Conservation (phyloP, 2,888 invertebrate species). For the Dynastes maya region DNA sequence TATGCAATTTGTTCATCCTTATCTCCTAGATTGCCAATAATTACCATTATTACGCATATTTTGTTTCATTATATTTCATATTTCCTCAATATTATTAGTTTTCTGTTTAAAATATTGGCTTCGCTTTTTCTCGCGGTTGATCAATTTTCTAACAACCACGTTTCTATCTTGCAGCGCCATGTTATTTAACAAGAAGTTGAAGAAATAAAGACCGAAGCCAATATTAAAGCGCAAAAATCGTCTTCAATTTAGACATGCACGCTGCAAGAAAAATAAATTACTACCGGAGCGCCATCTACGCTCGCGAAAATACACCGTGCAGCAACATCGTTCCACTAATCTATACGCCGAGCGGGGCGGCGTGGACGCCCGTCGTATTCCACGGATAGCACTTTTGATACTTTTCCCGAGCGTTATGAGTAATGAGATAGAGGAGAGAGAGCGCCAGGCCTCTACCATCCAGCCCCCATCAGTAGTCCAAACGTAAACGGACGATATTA, state of each 20-base stretch:
- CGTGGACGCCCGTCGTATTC: slow-evolving; percentile 23
- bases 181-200: not conserved
- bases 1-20: too few relatives aligned
- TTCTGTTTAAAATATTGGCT: too few relatives aligned
- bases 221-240: slow-evolving; percentile 5
- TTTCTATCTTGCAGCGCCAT: too few relatives aligned
- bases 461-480: slow-evolving; percentile 67
- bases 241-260: slow-evolving; percentile 31
- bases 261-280: slow-evolving; percentile 25
- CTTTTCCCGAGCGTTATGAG: slow-evolving; percentile 48
- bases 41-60: too few relatives aligned
- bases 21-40: too few relatives aligned
- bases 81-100: too few relatives aligned
- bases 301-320: not conserved
- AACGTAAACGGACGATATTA: slow-evolving; percentile 66
- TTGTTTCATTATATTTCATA: too few relatives aligned
- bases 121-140: too few relatives aligned
- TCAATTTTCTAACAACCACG: too few relatives aligned
- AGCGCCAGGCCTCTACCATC: not conserved
- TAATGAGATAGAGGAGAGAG: slow-evolving; percentile 51
- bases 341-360: not conserved
- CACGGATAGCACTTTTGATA: slow-evolving; percentile 36
- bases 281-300: not conserved
- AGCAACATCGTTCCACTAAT: not conserved
- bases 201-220: not conserved